phyloP scores from a whole-genome alignment of 2,797 vertebrate species.

The Enoplosus armatus region DNA sequence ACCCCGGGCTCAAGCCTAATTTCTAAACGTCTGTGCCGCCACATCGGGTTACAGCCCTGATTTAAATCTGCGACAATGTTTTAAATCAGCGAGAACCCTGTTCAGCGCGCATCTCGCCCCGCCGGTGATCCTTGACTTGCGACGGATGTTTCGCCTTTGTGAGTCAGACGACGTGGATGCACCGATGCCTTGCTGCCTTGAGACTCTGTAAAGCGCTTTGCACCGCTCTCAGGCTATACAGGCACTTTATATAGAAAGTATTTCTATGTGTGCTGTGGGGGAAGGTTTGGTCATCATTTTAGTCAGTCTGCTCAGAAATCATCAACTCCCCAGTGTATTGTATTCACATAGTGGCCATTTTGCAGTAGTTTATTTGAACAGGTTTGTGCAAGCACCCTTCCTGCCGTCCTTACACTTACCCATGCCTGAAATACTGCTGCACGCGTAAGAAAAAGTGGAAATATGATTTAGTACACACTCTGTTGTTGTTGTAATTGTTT shows the following conservation, averaged over 20 bases:
- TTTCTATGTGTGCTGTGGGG: background rate
- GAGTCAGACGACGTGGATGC: conserved; percentile 1
- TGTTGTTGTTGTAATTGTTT: conserved; percentile 45
- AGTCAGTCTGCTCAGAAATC: background rate
- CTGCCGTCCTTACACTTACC: background rate
- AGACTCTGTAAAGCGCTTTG: background rate
- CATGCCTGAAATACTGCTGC: conserved; percentile 34
- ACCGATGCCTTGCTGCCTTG: background rate
- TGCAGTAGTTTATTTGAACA: background rate
- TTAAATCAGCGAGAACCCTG: conserved; percentile 1
- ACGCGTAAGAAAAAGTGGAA: conserved; percentile 31
- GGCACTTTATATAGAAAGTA: background rate
- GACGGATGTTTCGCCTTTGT: conserved; percentile 24
- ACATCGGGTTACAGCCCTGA: conserved; percentile 2
- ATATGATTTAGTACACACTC: conserved; percentile 35
- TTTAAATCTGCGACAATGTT: background rate
- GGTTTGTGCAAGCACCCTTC: background rate
- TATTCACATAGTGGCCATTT: background rate
- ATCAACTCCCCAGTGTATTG: background rate
- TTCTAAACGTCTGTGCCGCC: conserved; percentile 47
- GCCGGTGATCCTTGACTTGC: conserved; percentile 9
- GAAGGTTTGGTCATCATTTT: background rate
- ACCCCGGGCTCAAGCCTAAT: conserved; percentile 12
- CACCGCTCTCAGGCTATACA: conserved; percentile 7
- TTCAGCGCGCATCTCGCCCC: conserved; percentile 4